Conservation (phyloP, 2,888 invertebrate genomes). For the Ctena decussata region DNA sequence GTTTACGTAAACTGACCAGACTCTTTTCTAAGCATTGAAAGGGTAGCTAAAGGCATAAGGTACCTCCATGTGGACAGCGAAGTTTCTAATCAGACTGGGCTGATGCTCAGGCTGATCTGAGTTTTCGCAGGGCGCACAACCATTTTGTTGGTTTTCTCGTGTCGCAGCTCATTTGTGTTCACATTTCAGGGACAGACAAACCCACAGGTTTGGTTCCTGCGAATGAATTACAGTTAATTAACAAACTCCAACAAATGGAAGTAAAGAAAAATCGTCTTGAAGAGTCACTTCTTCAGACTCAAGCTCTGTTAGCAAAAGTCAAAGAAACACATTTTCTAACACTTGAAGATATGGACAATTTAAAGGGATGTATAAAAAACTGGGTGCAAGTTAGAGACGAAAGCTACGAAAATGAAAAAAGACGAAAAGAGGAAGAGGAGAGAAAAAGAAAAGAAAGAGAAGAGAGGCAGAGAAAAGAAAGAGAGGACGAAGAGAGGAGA, state of each 20-base stretch:
- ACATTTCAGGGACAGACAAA: no score
- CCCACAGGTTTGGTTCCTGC: no score
- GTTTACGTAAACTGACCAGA: no score
- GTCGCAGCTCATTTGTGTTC: no score
- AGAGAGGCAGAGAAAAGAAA: background rate
- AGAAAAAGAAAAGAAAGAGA: background rate
- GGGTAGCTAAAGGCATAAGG: no score
- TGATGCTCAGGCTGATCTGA: no score
- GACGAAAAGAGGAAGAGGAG: background rate
- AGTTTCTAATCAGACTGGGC: no score
- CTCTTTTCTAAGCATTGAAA: no score
- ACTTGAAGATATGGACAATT: constrained; percentile 4
- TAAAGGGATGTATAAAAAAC: constrained; percentile 33
- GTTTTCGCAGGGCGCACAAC: no score
- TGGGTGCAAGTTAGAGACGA: constrained; percentile 30
- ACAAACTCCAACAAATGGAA: background rate
- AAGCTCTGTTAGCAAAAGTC: background rate
- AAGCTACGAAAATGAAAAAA: constrained; percentile 29
- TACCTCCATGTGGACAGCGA: no score
- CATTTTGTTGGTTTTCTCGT: no score
- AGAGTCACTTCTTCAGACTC: background rate
- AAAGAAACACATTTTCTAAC: background rate
- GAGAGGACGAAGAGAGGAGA: background rate
- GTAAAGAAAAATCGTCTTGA: background rate
- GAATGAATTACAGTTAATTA: no score